A percentile compares a stretch with the other conserved stretches of the same genome.
Evolutionary conservation across 2,888 invertebrate genomes (phyloP).

Genomic region (Tipula helvola): DNA sequence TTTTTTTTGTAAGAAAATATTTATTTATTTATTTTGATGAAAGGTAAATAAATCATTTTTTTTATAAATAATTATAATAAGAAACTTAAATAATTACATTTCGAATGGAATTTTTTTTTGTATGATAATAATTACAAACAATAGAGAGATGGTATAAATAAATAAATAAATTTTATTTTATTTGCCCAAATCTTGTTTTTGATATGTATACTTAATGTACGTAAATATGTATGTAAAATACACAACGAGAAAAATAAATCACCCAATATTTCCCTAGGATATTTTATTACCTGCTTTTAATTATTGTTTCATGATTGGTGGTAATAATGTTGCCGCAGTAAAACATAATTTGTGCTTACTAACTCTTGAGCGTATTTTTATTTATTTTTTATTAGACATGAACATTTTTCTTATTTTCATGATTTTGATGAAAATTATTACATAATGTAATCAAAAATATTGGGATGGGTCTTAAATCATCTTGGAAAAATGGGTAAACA

Average conservation of each 20-base stretch:
- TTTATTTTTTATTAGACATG: constrained; percentile 4
- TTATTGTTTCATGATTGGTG: constrained; percentile 6
- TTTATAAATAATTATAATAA: not conserved
- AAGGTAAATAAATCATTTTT: not conserved
- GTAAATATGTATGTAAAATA: not conserved
- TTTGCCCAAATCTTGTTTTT: not conserved
- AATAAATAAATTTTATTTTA: not conserved
- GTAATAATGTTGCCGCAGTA: not conserved
- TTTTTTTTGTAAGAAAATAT: not conserved
- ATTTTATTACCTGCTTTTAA: constrained; percentile 8
- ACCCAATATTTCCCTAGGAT: not conserved
- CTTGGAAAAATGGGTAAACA: not conserved
- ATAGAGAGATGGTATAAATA: not conserved
- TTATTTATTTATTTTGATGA: not conserved
- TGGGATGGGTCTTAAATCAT: not conserved
- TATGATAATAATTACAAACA: not conserved
- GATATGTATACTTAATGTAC: not conserved
- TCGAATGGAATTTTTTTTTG: not conserved
- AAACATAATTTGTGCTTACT: constrained; percentile 8
- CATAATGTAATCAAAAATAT: not conserved
- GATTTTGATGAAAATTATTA: not conserved
- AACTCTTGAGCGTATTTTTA: not conserved
- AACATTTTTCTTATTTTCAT: not conserved
- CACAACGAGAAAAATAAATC: not conserved
- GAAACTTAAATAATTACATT: not conserved